Evolutionary conservation across 2,113 vertebrate species (phyloP), one percentile per base, ranked within the genome.

Genomic region (Strigops habroptila): DNA sequence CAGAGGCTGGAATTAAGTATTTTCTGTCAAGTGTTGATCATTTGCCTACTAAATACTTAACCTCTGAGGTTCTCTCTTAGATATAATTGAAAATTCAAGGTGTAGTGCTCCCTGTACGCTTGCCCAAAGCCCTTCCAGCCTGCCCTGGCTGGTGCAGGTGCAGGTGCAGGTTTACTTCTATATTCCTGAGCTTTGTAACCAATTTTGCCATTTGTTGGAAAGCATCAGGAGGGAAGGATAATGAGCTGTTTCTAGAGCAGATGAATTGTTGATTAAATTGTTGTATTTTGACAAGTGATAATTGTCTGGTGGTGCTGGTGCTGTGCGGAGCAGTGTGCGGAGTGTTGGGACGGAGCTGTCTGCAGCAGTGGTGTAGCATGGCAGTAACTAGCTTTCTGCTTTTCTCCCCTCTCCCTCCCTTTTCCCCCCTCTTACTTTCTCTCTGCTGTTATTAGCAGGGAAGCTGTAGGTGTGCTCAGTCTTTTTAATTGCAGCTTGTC

Each of bases 401-500:
- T 23, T 68, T 62, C 82, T 87, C 67, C 39, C 53, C 19, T 75
- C 35, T 62, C 27, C 71, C 19, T 75, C 48, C 77, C n/a, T 95
- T 43, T 79, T 44, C 64, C 71, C 71, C 79, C 59, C 82, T 3
- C 3, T 59, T 84, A 60, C 91, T 94, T 92, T 87, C 86, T 64
- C 46, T 77, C 39, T 28, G 35, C 81, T 22, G 0, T 70, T 95
- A 79, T 79, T 95, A 92, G 91, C 60, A 51, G 86, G 84, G 88
- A 80, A 95, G 74, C 89, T 86, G 94, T 93, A 95, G 95, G 95
- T 95, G 91, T 89, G 91, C 77, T 84, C 69, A 67, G 83, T 78
- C 91, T 93, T 78, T 92, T 91, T 95, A 97, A 95, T 93, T 96
- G 91, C 46, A 44, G 55, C 82, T 93, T 96, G 91, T 91, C 93